phyloP scores from a whole-genome alignment of 2,113 vertebrate species.

The Coturnix japonica region DNA sequence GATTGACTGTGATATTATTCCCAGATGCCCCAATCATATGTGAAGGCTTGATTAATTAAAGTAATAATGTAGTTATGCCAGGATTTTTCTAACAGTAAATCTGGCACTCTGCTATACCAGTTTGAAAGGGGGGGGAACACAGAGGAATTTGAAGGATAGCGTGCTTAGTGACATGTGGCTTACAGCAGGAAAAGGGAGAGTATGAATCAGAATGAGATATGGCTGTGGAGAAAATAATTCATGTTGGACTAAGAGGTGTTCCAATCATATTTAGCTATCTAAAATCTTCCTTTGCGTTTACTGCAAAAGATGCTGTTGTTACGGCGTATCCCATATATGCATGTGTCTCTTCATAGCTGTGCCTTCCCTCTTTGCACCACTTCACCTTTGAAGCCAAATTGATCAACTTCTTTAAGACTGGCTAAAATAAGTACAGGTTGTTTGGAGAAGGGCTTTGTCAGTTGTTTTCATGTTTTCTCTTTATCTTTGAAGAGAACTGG shows the following conservation, averaged over 20 bases:
- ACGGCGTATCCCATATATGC: background rate
- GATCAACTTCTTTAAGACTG: background rate
- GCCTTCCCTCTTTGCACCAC: background rate
- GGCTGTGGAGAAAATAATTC: background rate
- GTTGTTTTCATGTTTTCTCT: background rate
- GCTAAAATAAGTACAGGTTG: background rate
- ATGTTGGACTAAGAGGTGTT: background rate
- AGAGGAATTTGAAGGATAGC: background rate
- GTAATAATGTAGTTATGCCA: background rate
- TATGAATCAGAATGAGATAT: background rate
- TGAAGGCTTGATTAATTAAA: constrained; percentile 46
- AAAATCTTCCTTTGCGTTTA: background rate
- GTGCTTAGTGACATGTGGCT: background rate
- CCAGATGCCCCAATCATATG: constrained; percentile 13
- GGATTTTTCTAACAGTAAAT: constrained; percentile 20
- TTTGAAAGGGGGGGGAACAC: background rate
- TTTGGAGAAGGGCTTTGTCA: background rate
- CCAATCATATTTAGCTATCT: background rate
- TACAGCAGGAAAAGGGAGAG: background rate
- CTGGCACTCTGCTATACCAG: background rate
- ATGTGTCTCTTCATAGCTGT: background rate
- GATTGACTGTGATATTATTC: constrained; percentile 24
- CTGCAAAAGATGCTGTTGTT: background rate
- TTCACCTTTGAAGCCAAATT: background rate
- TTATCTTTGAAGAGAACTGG: background rate